These are phyloP conservation scores for Agrotis segetum DNA, from an alignment of 2,888 invertebrate species.

Conservation along the genomic window DNA sequence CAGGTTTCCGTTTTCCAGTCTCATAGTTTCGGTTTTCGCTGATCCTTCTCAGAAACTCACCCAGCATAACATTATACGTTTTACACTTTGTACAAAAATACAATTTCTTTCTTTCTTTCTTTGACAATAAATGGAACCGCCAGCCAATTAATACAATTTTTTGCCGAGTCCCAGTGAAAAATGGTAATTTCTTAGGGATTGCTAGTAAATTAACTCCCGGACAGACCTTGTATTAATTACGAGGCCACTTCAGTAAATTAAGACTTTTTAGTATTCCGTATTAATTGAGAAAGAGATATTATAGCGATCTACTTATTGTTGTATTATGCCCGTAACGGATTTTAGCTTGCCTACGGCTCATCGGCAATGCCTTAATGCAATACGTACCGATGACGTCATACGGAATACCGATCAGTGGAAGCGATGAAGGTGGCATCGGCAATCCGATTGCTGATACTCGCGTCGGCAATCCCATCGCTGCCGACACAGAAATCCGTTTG, in stretches of 20 bases:
- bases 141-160: slow-evolving; percentile 69
- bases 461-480: no score
- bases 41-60: slow-evolving; percentile 16
- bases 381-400: no score
- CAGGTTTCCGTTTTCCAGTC: neutral
- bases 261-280: slow-evolving; percentile 56
- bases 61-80: slow-evolving; percentile 28
- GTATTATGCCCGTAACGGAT: no score
- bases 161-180: slow-evolving; percentile 65
- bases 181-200: slow-evolving; percentile 70
- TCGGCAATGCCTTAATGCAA: no score
- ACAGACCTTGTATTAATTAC: slow-evolving; percentile 57
- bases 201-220: slow-evolving; percentile 63
- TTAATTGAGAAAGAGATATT: slow-evolving; percentile 45
- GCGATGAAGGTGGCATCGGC: no score
- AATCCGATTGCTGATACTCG: no score
- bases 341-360: no score
- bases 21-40: neutral
- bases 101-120: slow-evolving; percentile 25
- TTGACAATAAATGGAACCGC: slow-evolving; percentile 30
- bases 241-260: slow-evolving; percentile 57
- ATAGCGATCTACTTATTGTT: slow-evolving; percentile 6
- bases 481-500: no score
- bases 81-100: slow-evolving; percentile 14
- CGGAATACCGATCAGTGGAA: no score